These are phyloP conservation scores for Aurelia sp. DNA, from an alignment of 30 jellyfish, hydroid and myxozoan species.

Conservation along the genomic window DNA sequence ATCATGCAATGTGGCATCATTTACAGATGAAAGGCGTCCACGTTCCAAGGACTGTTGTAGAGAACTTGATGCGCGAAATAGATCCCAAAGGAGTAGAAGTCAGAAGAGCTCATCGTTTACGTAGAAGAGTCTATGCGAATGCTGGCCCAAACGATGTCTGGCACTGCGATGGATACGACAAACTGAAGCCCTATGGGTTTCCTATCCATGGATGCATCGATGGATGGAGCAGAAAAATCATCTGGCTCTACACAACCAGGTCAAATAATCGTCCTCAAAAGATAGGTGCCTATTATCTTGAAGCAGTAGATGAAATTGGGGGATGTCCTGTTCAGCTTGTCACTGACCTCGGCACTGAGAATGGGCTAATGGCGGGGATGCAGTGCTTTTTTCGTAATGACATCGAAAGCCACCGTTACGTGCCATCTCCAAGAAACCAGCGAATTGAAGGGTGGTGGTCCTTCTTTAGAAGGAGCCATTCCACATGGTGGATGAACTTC, in stretches of 20 bases:
- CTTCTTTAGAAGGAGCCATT: too few species aligned
- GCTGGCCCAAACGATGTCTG: conserved; percentile 56
- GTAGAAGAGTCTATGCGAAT: conserved; percentile 31
- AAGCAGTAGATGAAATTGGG: too few species aligned
- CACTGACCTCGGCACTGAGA: too few species aligned
- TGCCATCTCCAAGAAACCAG: too few species aligned
- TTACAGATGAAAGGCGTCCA: conserved; percentile 37
- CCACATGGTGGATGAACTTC: conserved; percentile 60
- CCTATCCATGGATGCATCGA: too few species aligned
- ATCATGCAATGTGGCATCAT: too few species aligned
- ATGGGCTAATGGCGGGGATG: conserved; percentile 52
- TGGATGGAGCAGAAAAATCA: conserved; percentile 26
- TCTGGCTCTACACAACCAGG: conserved; percentile 36
- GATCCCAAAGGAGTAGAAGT: too few species aligned
- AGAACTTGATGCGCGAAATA: too few species aligned
- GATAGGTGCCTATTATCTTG: conserved; percentile 38
- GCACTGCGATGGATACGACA: conserved; percentile 56
- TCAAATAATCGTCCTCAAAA: conserved; percentile 41
- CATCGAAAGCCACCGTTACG: too few species aligned
- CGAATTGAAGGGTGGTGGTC: too few species aligned
- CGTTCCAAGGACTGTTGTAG: conserved; percentile 60
- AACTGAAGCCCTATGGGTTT: conserved; percentile 40
- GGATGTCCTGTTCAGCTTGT: too few species aligned
- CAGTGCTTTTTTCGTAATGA: conserved; percentile 47
- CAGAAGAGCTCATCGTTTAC: too few species aligned